These are phyloP conservation scores for Vulpes lagopus DNA, from an alignment of 2,113 vertebrate species.

Conservation along the genomic window DNA sequence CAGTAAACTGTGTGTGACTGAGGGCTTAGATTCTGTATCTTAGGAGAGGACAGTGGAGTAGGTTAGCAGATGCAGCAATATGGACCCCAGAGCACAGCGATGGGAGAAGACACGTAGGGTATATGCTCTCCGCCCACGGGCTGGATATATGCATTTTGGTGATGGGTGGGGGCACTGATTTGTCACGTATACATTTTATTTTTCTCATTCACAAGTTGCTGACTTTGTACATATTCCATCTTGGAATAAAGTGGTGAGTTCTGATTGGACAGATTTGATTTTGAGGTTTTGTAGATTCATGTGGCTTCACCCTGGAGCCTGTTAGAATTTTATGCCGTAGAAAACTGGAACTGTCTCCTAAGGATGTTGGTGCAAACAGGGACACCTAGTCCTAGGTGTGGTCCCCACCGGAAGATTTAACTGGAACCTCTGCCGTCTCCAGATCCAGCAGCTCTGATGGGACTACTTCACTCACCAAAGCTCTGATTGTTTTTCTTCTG, in stretches of 20 bases:
- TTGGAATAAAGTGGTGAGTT: not conserved
- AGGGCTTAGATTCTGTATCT: not conserved
- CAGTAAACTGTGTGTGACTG: not conserved
- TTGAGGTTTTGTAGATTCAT: not conserved
- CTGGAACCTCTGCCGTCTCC: not conserved
- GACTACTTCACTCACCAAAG: not conserved
- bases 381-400: not conserved
- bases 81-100: not conserved
- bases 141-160: not conserved
- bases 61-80: not conserved
- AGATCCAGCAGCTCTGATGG: not conserved
- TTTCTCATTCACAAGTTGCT: not conserved
- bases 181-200: not conserved
- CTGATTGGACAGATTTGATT: not conserved
- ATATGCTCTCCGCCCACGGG: not conserved
- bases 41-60: not conserved
- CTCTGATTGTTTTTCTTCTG: conserved; percentile 51
- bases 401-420: not conserved
- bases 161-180: not conserved
- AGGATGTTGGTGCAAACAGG: not conserved
- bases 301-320: not conserved
- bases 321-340: not conserved
- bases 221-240: not conserved
- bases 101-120: accelerated
- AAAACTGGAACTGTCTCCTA: not conserved